A percentile compares a stretch with the other conserved stretches of the same genome.
phyloP scores from a whole-genome alignment of 1,140 invertebrate species.

The Danaus plexippus region DNA sequence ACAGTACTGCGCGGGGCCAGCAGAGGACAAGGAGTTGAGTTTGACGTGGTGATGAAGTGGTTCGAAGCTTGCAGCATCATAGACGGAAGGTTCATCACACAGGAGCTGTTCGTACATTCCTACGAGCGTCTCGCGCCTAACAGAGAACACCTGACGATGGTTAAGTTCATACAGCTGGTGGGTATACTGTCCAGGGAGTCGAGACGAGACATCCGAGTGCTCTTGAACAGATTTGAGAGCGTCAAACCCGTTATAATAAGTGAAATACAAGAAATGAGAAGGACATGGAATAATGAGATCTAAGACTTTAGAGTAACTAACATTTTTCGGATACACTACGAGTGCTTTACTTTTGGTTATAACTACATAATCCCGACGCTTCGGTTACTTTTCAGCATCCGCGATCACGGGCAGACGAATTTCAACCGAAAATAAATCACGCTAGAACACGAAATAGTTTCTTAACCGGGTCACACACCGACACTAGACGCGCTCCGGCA shows the following conservation, averaged over 20 bases:
- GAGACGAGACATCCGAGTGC: slow-evolving; percentile 16
- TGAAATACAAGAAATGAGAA: slow-evolving; percentile 14
- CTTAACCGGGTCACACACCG: too few relatives aligned
- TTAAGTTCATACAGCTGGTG: slow-evolving; percentile 27
- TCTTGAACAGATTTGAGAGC: slow-evolving; percentile 19
- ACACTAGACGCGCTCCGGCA: too few relatives aligned
- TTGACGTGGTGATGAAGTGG: slow-evolving; percentile 21
- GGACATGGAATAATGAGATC: too few relatives aligned
- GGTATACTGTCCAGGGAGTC: slow-evolving; percentile 29
- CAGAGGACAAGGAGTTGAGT: slow-evolving; percentile 11
- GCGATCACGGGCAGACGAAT: too few relatives aligned
- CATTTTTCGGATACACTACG: too few relatives aligned
- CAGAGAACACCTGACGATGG: slow-evolving; percentile 23
- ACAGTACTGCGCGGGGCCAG: slow-evolving; percentile 18
- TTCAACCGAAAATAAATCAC: too few relatives aligned
- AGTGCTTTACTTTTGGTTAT: too few relatives aligned
- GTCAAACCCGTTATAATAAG: slow-evolving; percentile 22
- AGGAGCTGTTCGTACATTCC: slow-evolving; percentile 6
- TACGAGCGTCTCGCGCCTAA: slow-evolving; percentile 27
- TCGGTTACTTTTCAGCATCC: too few relatives aligned
- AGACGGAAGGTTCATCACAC: slow-evolving; percentile 22
- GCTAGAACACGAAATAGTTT: too few relatives aligned
- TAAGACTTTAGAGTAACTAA: too few relatives aligned
- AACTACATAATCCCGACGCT: too few relatives aligned
- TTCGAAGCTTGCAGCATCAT: slow-evolving; percentile 24